These are phyloP conservation scores for Brachionus rubens DNA, from an alignment of 1,140 invertebrate species.

Conservation along the genomic window DNA sequence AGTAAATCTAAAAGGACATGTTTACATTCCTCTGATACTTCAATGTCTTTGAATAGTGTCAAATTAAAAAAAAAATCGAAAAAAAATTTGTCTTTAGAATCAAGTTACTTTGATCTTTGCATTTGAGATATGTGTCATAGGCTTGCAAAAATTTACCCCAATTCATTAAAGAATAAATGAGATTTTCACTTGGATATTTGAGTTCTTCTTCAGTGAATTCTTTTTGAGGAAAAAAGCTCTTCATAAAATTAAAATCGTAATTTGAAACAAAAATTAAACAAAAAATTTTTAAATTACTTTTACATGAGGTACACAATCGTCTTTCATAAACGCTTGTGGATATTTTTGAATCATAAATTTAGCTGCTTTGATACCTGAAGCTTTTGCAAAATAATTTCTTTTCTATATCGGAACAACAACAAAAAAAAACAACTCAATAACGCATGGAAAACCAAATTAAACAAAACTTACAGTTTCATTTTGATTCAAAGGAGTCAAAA, in stretches of 20 bases:
- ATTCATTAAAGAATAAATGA: slow-evolving; percentile 38
- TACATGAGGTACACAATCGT: slow-evolving; percentile 13
- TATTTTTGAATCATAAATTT: slow-evolving; percentile 38
- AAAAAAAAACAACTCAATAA: too few species aligned
- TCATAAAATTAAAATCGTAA: neutral
- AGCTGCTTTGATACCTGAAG: slow-evolving; percentile 42
- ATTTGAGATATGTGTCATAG: slow-evolving; percentile 11
- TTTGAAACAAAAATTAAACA: neutral
- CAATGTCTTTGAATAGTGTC: slow-evolving; percentile 16
- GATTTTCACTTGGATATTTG: slow-evolving; percentile 22
- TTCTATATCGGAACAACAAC: too few species aligned
- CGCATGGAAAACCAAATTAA: too few species aligned
- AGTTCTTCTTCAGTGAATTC: slow-evolving; percentile 41
- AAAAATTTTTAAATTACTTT: neutral
- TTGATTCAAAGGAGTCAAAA: slow-evolving; percentile 16
- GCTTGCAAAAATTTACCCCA: slow-evolving; percentile 38
- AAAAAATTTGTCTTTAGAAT: too few species aligned
- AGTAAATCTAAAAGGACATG: slow-evolving; percentile 14
- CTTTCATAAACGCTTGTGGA: slow-evolving; percentile 45
- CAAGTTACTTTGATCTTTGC: slow-evolving; percentile 27
- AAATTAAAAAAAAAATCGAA: neutral
- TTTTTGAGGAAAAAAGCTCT: slow-evolving; percentile 43
- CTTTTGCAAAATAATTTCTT: slow-evolving; percentile 33
- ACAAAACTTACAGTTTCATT: slow-evolving; percentile 3
- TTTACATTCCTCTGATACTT: slow-evolving; percentile 40